Conservation (phyloP, 2,113 vertebrate species). For the Ammospiza nelsoni region DNA sequence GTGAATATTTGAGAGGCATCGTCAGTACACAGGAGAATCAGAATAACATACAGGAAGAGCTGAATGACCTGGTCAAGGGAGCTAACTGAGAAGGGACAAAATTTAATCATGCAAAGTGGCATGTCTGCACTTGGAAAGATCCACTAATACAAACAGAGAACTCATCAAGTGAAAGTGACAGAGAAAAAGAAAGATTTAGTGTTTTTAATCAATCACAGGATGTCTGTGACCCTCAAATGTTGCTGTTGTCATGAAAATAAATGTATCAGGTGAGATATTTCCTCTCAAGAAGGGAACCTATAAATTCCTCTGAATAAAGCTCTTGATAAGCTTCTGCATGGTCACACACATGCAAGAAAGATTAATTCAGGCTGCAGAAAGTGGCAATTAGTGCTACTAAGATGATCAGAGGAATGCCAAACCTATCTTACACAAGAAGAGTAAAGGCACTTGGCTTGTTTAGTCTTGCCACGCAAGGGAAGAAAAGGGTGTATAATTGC, state of each 20-base stretch:
- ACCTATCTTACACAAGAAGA: neutral
- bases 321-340: neutral
- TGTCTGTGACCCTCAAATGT: neutral
- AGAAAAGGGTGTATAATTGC: neutral
- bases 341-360: neutral
- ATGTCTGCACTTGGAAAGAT: neutral
- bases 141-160: neutral
- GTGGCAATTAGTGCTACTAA: neutral
- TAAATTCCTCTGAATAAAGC: neutral
- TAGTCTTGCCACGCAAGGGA: neutral
- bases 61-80: neutral
- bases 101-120: neutral
- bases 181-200: neutral
- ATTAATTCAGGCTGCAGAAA: neutral
- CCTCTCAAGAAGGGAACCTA: neutral
- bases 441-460: neutral
- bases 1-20: neutral
- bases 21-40: neutral
- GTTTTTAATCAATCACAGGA: conserved; percentile 31
- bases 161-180: neutral
- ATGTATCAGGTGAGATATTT: neutral
- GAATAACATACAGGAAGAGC: neutral
- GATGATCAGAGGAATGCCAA: neutral
- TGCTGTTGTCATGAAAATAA: conserved; percentile 14
- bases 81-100: neutral